Percentiles rank a stretch among this genome's conserved stretches.
These are phyloP conservation scores for Ennomos fuscantarius DNA, from an alignment of 2,888 invertebrate species.

Conservation along the genomic window DNA sequence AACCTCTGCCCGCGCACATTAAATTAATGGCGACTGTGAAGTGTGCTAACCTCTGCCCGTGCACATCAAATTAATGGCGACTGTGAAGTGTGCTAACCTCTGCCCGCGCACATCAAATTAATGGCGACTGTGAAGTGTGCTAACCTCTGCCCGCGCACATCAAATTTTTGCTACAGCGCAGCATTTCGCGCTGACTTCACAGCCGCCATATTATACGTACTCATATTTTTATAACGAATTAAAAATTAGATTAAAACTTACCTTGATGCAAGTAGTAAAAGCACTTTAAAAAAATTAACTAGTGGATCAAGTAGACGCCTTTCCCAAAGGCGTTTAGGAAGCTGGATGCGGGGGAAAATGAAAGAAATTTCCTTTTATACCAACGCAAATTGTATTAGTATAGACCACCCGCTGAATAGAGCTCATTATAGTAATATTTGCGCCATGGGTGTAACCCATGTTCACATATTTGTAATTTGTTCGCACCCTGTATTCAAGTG, in stretches of 20 bases:
- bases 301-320: slow-evolving; percentile 56
- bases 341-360: slow-evolving; percentile 48
- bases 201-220: too few species aligned
- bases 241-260: slow-evolving; percentile 36
- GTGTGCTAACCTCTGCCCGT: too few species aligned
- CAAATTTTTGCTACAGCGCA: too few species aligned
- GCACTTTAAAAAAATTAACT: slow-evolving; percentile 41
- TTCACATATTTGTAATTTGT: slow-evolving; percentile 70
- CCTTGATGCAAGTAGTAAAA: slow-evolving; percentile 44
- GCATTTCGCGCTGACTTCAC: too few species aligned
- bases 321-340: slow-evolving; percentile 54
- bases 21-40: too few species aligned
- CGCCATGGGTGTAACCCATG: slow-evolving; percentile 70
- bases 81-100: too few species aligned
- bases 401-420: slow-evolving; percentile 80
- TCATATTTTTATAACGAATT: too few species aligned
- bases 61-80: too few species aligned
- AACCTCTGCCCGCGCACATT: too few species aligned
- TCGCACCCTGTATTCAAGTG: slow-evolving; percentile 69
- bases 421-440: slow-evolving; percentile 67
- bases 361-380: slow-evolving; percentile 67
- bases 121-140: too few species aligned
- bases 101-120: too few species aligned
- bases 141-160: too few species aligned
- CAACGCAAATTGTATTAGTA: slow-evolving; percentile 66